Base-by-base conservation (phyloP, 1,140 invertebrate species). In the Carcinoscorpius rotundicauda region DNA sequence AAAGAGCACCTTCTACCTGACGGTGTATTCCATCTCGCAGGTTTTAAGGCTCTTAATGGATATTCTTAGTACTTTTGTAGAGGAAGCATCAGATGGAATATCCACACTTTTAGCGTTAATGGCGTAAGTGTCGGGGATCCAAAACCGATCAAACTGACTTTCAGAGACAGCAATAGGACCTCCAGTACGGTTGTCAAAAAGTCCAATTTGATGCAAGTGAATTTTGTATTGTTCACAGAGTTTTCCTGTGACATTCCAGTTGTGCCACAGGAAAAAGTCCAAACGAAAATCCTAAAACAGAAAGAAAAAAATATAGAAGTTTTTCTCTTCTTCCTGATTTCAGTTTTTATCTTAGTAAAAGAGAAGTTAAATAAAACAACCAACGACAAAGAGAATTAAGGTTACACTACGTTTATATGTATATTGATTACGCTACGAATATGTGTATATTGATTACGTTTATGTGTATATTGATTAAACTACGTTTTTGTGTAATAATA, bases 91-190 rank as follows among this genome's bases (percentile, higher is more conserved):
- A 3, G 58, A 51, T 56, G 65, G 58, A 9, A 59, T 63, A 51
- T 63, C 86, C 71, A 87, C 86, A 57, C 87, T 83, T 81, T 90
- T 90, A 3, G 87, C 88, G 76, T 91, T 91, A 4, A 88, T 77
- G 76, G 91, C 90, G 74, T 89, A 91, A 5, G 88, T 85, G 77
- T 92, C 89, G 0, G 89, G 89, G 73, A 90, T 86, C 89, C 88
- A 92, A 4, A 91, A 80, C 71, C 52, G 11, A n/a, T 60, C 64
- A 5, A 63, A 10, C 49, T 66, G 62, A 53, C 61, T 66, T 6
- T 52, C 62, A 5, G 51, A 63, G 5, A 66, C 56, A 51, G 64
- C 57, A 3, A 66, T 60, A 4, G 65, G 58, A 10, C 48, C 48
- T 10, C 51, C 58, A 11, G 51, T 29, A 6, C 9, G 48, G 4